Evolutionary conservation across 2,797 vertebrate genomes (phyloP).

Genomic region (Enteromius afrohamiltoni): DNA sequence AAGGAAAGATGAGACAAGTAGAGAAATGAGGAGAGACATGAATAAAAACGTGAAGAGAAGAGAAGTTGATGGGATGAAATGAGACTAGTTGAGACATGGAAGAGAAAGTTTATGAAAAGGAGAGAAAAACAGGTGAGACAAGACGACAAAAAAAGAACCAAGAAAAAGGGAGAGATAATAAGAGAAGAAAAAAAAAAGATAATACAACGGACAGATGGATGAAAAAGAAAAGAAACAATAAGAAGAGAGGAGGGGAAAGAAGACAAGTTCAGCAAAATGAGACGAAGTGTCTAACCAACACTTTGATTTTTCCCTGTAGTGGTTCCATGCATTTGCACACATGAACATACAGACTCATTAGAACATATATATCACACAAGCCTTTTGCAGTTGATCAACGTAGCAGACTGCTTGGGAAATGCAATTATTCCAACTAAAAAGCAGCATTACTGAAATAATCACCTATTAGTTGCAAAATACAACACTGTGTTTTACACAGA

Average conservation of each 20-base stretch:
- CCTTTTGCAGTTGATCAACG: conserved; percentile 19
- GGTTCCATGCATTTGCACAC: background rate
- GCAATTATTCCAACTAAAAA: conserved; percentile 48
- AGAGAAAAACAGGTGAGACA: background rate
- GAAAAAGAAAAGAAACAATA: background rate
- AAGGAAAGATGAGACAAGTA: background rate
- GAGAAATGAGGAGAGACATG: background rate
- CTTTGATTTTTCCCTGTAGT: background rate
- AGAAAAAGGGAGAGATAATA: background rate
- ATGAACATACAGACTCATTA: conserved; percentile 30
- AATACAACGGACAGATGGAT: background rate
- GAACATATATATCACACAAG: conserved; percentile 12
- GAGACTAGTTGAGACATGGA: background rate
- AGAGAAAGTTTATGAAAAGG: background rate
- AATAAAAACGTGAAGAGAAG: background rate
- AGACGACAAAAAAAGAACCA: background rate
- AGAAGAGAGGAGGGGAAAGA: background rate
- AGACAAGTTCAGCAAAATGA: background rate
- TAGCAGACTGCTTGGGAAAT: conserved; percentile 30
- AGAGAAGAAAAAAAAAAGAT: background rate
- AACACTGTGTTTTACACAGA: conserved; percentile 33
- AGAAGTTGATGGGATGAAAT: background rate
- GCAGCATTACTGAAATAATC: conserved; percentile 55
- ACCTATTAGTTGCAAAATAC: conserved; percentile 38
- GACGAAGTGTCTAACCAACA: background rate